Evolutionary conservation across 1,140 invertebrate genomes (phyloP).

Genomic region (Pollicipes pollicipes): DNA sequence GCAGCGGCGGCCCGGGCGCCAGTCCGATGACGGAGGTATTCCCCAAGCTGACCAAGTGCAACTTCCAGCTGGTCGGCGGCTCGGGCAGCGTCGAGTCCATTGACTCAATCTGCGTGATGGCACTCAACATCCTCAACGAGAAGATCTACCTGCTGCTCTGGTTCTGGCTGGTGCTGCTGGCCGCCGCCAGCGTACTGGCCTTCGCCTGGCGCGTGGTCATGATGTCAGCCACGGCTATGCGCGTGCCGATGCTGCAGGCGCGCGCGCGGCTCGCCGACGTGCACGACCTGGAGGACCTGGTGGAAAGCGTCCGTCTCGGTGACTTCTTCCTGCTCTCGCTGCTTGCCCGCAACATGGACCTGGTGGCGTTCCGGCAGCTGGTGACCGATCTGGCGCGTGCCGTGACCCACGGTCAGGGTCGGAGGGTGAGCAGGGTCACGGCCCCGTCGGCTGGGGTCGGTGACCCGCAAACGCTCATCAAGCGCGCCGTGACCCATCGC

Average conservation of each 20-base stretch:
- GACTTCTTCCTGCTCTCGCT: neutral
- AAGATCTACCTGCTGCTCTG: slow-evolving; percentile 50
- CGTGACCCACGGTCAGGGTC: neutral
- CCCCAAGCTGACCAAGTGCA: slow-evolving; percentile 36
- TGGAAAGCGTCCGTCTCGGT: neutral
- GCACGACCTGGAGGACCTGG: neutral
- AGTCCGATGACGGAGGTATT: slow-evolving; percentile 52
- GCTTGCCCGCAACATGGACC: neutral
- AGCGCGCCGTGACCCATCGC: neutral
- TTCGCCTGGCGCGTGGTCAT: slow-evolving; percentile 21
- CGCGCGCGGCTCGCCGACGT: neutral
- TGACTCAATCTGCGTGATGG: slow-evolving; percentile 64
- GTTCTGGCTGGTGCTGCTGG: slow-evolving; percentile 27
- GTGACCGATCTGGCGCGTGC: neutral
- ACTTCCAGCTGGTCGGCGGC: slow-evolving; percentile 12
- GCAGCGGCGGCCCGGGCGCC: slow-evolving; percentile 20
- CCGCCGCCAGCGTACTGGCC: slow-evolving; percentile 19
- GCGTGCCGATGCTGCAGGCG: neutral
- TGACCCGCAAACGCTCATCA: neutral
- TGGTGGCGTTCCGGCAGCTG: neutral
- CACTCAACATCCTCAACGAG: slow-evolving; percentile 67
- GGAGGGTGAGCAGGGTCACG: neutral
- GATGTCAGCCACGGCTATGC: neutral
- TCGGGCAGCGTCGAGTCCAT: neutral
- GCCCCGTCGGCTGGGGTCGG: neutral